Evolutionary conservation across 2,797 vertebrate genomes (phyloP).

Genomic region (Hemitrygon akajei): DNA sequence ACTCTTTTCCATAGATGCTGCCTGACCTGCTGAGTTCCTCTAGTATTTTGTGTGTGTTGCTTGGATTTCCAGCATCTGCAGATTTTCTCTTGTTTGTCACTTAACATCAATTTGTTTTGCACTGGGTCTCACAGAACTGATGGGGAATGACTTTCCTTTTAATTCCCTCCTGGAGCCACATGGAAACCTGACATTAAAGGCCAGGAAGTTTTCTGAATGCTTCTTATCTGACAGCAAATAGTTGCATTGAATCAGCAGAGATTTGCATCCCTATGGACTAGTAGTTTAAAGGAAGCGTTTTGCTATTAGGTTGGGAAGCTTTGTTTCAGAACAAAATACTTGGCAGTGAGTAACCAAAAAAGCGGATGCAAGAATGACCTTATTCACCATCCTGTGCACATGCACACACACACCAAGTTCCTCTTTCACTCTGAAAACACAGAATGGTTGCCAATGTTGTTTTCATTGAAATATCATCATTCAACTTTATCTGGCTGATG

Average conservation of each 20-base stretch:
- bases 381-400: background rate
- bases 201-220: conserved; percentile 14
- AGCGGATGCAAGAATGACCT: conserved; percentile 3
- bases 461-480: background rate
- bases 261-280: conserved; percentile 5
- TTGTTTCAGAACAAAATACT: conserved; percentile 27
- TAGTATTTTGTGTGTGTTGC: no score
- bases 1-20: no score
- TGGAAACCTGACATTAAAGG: conserved; percentile 12
- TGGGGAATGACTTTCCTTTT: background rate
- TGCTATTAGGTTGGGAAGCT: conserved; percentile 16
- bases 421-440: background rate
- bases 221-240: background rate
- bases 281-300: background rate
- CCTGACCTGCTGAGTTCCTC: no score
- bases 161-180: conserved; percentile 6
- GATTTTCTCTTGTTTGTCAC: background rate
- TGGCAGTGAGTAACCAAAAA: background rate
- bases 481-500: background rate
- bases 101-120: background rate
- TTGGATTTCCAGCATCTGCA: no score
- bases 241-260: conserved; percentile 16
- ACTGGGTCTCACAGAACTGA: background rate
- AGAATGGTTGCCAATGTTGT: background rate
- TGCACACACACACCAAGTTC: conserved; percentile 7